Conservation (phyloP, 2,797 vertebrate species). For the Urocyon cinereoargenteus region DNA sequence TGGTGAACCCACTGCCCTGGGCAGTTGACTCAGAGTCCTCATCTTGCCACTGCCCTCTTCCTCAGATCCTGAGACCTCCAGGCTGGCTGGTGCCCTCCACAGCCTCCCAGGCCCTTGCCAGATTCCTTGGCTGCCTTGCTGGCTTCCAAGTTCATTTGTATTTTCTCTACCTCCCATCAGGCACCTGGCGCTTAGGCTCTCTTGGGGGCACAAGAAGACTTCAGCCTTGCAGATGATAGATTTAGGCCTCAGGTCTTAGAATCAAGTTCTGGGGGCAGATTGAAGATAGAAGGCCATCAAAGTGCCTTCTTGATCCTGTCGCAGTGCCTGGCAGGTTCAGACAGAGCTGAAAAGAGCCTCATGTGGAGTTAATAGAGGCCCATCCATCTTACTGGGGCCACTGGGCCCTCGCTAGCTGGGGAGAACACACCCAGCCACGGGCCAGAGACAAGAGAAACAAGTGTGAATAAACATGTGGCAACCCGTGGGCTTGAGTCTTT, state of each 20-base stretch:
- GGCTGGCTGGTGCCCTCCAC: accelerated
- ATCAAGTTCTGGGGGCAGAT: background rate
- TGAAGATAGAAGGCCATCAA: background rate
- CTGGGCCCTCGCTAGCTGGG: accelerated
- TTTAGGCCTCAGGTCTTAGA: background rate
- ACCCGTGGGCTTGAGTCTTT: background rate
- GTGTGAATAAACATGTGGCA: background rate
- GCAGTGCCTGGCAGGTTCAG: background rate
- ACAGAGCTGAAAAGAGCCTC: background rate
- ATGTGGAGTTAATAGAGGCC: background rate
- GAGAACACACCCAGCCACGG: background rate
- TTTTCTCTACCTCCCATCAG: background rate
- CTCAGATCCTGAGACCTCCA: accelerated
- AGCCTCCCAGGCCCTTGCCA: background rate
- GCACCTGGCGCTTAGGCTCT: background rate
- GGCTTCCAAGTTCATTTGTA: background rate
- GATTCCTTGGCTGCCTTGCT: background rate
- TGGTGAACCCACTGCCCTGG: background rate
- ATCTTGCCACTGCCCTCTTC: background rate
- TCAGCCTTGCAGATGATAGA: background rate
- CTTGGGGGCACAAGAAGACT: background rate
- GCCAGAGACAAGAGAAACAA: background rate
- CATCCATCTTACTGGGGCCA: background rate
- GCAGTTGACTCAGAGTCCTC: background rate
- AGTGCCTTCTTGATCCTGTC: background rate